Conservation (phyloP, 1,140 invertebrate genomes). For the Leptinotarsa texana region DNA sequence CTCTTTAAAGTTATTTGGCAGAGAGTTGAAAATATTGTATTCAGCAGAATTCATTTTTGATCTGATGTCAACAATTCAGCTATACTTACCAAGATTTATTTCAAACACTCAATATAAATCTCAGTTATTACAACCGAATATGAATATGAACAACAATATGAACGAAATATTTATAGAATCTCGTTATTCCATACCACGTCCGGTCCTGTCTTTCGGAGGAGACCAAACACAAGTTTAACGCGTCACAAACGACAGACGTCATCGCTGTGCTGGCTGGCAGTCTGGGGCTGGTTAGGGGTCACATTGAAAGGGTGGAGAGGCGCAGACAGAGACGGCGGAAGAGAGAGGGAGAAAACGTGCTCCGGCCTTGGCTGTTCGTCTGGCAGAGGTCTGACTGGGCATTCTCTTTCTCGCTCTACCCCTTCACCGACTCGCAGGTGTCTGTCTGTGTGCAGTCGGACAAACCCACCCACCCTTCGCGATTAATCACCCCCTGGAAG, state of each 20-base stretch:
- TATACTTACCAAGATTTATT: no score
- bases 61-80: no score
- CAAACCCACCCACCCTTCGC: background rate
- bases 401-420: conserved; percentile 10
- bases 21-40: no score
- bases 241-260: conserved; percentile 7
- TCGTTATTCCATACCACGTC: background rate
- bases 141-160: no score
- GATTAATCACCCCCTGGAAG: background rate
- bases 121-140: no score
- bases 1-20: no score
- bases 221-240: background rate
- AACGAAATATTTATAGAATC: no score
- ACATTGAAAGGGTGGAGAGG: conserved; percentile 24
- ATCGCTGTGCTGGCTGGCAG: conserved; percentile 13
- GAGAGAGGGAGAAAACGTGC: background rate
- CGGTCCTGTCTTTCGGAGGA: background rate
- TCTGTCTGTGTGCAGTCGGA: conserved; percentile 14
- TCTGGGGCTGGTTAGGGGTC: conserved; percentile 19
- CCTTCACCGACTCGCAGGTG: background rate
- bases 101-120: no score
- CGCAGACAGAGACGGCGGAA: conserved; percentile 8
- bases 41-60: no score
- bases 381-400: conserved; percentile 35
- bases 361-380: conserved; percentile 36